phyloP scores from a whole-genome alignment of 2,113 vertebrate genomes.

The Ornithorhynchus anatinus region DNA sequence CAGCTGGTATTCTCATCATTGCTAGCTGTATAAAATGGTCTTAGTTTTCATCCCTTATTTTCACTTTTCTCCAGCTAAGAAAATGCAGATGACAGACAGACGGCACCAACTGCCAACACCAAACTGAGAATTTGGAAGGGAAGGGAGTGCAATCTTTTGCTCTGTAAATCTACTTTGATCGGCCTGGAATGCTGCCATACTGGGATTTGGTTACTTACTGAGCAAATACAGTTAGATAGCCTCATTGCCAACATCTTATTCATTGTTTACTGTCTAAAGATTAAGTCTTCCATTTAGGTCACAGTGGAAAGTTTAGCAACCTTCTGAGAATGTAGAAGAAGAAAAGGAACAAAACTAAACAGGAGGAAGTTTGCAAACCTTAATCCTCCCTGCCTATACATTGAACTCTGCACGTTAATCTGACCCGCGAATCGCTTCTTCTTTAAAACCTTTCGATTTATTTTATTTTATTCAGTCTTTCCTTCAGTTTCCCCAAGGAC shows the following conservation, averaged over 20 bases:
- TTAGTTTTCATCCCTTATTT: neutral
- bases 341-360: too few relatives aligned
- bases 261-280: constrained; percentile 32
- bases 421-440: constrained; percentile 36
- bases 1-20: neutral
- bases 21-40: too few relatives aligned
- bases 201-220: neutral
- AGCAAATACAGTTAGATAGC: constrained; percentile 21
- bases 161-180: constrained; percentile 6
- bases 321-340: constrained; percentile 40
- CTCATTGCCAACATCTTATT: neutral
- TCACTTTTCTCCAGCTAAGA: neutral
- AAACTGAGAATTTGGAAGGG: neutral
- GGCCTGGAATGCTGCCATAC: neutral
- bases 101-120: neutral
- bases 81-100: neutral
- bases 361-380: constrained; percentile 53
- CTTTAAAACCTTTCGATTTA: constrained; percentile 28
- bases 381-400: constrained; percentile 37
- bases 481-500: too few relatives aligned
- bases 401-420: constrained; percentile 35
- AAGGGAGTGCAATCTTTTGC: neutral
- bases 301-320: too few relatives aligned
- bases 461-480: too few relatives aligned
- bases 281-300: too few relatives aligned